These are phyloP conservation scores for Petaurus breviceps DNA, from an alignment of 2,113 vertebrate species.

Conservation along the genomic window DNA sequence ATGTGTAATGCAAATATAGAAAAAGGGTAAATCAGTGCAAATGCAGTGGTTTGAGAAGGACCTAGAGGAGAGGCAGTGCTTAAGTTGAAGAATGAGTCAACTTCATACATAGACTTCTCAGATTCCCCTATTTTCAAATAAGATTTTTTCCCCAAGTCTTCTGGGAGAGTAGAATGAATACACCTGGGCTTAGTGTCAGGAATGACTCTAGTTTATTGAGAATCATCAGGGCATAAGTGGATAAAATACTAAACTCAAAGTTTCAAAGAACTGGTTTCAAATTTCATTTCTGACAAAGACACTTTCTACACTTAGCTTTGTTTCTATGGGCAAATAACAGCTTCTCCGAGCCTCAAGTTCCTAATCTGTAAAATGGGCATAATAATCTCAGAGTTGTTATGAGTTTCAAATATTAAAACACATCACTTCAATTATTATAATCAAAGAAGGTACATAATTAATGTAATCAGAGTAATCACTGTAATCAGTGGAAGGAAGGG, in stretches of 20 bases:
- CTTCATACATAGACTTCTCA: neutral
- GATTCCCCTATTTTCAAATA: neutral
- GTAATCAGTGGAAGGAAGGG: neutral
- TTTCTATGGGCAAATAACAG: neutral
- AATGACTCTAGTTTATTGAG: neutral
- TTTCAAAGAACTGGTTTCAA: neutral
- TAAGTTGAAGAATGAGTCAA: neutral
- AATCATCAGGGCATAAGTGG: neutral
- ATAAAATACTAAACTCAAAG: neutral
- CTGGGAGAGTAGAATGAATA: neutral
- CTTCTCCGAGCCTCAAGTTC: neutral
- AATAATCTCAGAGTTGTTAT: neutral
- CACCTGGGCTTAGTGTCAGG: neutral
- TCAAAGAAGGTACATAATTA: neutral
- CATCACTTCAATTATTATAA: neutral
- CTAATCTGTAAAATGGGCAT: neutral
- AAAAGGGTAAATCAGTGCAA: neutral
- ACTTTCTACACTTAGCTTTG: neutral
- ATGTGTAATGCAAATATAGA: neutral
- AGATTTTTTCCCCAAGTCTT: neutral
- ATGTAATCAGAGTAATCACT: neutral
- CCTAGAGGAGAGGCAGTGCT: neutral
- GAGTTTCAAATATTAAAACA: neutral
- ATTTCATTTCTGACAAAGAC: neutral
- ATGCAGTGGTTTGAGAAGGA: neutral